phyloP scores from a whole-genome alignment of 1,140 invertebrate species.

The Leptestheria dahalacensis region DNA sequence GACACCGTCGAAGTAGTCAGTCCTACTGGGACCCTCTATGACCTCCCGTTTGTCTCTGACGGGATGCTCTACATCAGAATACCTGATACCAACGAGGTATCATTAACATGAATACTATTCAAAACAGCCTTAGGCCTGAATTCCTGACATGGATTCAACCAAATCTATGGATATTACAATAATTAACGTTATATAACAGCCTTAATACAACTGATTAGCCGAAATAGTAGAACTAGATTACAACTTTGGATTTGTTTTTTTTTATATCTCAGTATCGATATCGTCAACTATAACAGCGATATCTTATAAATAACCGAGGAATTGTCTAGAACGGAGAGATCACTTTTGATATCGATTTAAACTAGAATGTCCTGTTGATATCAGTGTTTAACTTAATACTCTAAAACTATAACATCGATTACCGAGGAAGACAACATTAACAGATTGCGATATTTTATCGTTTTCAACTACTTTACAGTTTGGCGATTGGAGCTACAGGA shows the following conservation, averaged over 20 bases:
- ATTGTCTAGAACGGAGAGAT: too few species aligned
- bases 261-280: not conserved
- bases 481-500: constrained; percentile 22
- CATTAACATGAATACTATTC: not conserved
- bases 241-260: too few species aligned
- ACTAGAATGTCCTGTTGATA: too few species aligned
- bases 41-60: constrained; percentile 19
- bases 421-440: too few species aligned
- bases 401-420: too few species aligned
- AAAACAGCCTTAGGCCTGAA: constrained; percentile 17
- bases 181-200: too few species aligned
- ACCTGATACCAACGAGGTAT: constrained; percentile 7
- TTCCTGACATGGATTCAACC: constrained; percentile 12
- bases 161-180: not conserved
- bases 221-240: too few species aligned
- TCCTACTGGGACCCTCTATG: constrained; percentile 22
- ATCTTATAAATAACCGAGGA: too few species aligned
- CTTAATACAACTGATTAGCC: too few species aligned
- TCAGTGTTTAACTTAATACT: too few species aligned
- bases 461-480: constrained; percentile 1
- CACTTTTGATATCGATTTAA: too few species aligned
- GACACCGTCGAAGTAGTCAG: constrained; percentile 23
- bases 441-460: not conserved
- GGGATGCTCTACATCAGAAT: constrained; percentile 9
- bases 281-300: too few species aligned